A percentile compares a stretch with the other conserved stretches of the same genome.
These are phyloP conservation scores for Capitella teleta DNA, from an alignment of 1,140 invertebrate genomes.

Conservation along the genomic window DNA sequence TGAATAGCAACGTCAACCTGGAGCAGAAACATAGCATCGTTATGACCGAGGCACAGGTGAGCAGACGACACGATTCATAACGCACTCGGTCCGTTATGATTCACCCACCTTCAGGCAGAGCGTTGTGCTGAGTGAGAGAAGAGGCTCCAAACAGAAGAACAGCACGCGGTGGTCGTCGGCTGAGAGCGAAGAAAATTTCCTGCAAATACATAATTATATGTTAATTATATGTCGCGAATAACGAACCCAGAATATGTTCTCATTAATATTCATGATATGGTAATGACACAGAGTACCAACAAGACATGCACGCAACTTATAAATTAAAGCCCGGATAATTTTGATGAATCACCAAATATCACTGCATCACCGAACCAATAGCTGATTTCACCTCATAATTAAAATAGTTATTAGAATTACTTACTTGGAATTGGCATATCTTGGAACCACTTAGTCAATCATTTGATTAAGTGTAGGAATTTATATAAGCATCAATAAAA, in stretches of 20 bases:
- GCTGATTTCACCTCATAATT: no score
- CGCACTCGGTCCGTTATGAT: background rate
- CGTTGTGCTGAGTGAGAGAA: slow-evolving; percentile 42
- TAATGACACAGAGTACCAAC: background rate
- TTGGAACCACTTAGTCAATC: no score
- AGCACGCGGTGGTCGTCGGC: slow-evolving; percentile 42
- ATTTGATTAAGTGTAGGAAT: no score
- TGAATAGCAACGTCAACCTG: slow-evolving; percentile 15
- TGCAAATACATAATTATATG: slow-evolving; percentile 10
- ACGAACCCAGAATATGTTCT: background rate
- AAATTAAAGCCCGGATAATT: no score
- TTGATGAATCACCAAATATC: no score
- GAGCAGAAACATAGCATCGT: slow-evolving; percentile 4
- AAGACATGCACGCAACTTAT: no score
- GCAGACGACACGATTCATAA: background rate
- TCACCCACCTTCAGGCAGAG: slow-evolving; percentile 43
- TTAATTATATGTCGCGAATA: background rate
- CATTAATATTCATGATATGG: background rate
- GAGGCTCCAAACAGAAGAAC: slow-evolving; percentile 45
- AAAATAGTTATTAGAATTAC: no score
- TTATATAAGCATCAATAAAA: no score
- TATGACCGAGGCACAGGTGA: no score
- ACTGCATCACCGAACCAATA: no score
- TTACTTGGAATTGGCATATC: no score
- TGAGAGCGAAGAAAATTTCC: slow-evolving; percentile 42